These are phyloP conservation scores for Mixornis gularis DNA, from an alignment of 2,113 vertebrate genomes.

Conservation along the genomic window DNA sequence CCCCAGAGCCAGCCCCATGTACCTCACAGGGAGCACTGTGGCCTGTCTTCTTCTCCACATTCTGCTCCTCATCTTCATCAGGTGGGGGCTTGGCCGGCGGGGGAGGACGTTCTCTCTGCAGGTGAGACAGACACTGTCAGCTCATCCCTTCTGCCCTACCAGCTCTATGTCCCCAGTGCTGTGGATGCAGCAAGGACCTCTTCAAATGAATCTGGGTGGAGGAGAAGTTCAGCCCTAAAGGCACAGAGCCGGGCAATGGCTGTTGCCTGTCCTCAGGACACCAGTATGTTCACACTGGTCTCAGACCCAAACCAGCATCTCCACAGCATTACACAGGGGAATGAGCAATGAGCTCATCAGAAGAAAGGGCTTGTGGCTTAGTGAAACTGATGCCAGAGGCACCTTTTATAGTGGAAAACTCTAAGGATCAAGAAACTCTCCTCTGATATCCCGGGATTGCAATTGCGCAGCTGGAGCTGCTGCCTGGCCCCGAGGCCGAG, in stretches of 20 bases:
- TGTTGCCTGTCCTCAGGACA: background rate
- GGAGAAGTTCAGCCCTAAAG: background rate
- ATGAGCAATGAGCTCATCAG: background rate
- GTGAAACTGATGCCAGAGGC: background rate
- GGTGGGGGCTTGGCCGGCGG: constrained; percentile 79
- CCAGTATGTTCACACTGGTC: rapidly evolving
- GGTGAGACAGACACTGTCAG: background rate
- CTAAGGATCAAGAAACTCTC: background rate
- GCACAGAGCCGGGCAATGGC: background rate
- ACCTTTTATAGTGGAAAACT: background rate
- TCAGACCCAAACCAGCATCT: background rate
- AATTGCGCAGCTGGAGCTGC: background rate
- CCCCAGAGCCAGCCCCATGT: background rate
- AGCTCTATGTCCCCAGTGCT: rapidly evolving
- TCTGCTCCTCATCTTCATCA: constrained; percentile 82
- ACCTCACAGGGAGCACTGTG: constrained; percentile 62
- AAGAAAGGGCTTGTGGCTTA: background rate
- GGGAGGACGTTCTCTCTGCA: constrained; percentile 81
- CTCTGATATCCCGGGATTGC: rapidly evolving
- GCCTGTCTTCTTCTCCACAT: constrained; percentile 58
- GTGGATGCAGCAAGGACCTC: background rate
- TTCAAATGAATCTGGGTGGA: background rate
- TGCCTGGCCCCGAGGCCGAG: rapidly evolving
- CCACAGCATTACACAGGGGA: background rate
- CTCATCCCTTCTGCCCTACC: background rate